These are phyloP conservation scores for Anser brachyrhynchus DNA, from an alignment of 2,113 vertebrate genomes.

Conservation along the genomic window DNA sequence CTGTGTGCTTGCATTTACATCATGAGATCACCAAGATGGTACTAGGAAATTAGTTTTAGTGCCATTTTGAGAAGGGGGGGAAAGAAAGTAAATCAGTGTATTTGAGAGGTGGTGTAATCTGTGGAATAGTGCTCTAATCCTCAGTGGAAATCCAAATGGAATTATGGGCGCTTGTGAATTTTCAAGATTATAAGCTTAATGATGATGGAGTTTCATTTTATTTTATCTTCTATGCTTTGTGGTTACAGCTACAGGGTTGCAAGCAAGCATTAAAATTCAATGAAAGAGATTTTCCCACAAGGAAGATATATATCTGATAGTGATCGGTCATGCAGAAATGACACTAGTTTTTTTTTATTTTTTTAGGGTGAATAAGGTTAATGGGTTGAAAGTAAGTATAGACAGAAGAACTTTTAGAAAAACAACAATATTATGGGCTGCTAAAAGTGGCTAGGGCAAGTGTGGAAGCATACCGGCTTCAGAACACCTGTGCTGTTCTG, in stretches of 20 bases:
- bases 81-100: not conserved
- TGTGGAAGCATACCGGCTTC: not conserved
- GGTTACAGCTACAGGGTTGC: not conserved
- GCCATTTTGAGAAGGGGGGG: not conserved
- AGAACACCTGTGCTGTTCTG: not conserved
- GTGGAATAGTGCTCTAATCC: not conserved
- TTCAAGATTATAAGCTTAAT: not conserved
- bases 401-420: not conserved
- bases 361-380: not conserved
- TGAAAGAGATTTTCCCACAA: not conserved
- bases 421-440: not conserved
- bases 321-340: not conserved
- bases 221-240: not conserved
- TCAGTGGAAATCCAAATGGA: constrained; percentile 42
- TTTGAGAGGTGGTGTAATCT: not conserved
- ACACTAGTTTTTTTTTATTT: not conserved
- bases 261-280: not conserved
- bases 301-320: not conserved
- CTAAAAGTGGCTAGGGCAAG: not conserved
- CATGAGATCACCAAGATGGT: not conserved
- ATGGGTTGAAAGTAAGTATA: not conserved
- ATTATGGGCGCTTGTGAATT: not conserved
- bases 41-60: not conserved
- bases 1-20: not conserved
- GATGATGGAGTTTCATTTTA: not conserved